phyloP scores from a whole-genome alignment of 2,113 vertebrate genomes.

The Trochalopteron elliotii region DNA sequence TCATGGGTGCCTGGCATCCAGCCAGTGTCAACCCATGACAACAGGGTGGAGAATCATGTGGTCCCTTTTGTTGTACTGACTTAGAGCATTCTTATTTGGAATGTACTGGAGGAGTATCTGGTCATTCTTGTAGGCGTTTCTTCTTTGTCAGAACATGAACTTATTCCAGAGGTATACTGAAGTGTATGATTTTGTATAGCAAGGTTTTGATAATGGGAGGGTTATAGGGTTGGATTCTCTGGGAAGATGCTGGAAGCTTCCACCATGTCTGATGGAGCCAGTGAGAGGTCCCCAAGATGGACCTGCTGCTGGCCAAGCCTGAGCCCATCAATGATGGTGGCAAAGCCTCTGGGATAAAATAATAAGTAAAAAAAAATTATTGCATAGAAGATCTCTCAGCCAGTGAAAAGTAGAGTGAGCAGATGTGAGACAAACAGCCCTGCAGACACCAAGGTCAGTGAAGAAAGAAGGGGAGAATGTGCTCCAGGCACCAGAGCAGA shows the following conservation, averaged over 20 bases:
- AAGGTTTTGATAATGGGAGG: neutral
- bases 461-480: neutral
- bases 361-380: neutral
- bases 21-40: neutral
- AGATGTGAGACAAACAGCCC: neutral
- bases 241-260: neutral
- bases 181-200: neutral
- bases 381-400: neutral
- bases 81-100: neutral
- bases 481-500: neutral
- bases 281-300: neutral
- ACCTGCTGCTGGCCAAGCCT: accelerated
- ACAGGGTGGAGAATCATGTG: neutral
- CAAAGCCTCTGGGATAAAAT: neutral
- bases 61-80: neutral
- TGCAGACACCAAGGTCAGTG: neutral
- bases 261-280: neutral
- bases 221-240: neutral
- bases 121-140: accelerated
- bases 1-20: neutral
- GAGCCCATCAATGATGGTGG: neutral
- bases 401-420: neutral
- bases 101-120: neutral
- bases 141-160: neutral
- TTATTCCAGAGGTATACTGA: neutral